phyloP scores from a whole-genome alignment of 64 coral and sea anemone genomes.

The Pachyseris speciosa region DNA sequence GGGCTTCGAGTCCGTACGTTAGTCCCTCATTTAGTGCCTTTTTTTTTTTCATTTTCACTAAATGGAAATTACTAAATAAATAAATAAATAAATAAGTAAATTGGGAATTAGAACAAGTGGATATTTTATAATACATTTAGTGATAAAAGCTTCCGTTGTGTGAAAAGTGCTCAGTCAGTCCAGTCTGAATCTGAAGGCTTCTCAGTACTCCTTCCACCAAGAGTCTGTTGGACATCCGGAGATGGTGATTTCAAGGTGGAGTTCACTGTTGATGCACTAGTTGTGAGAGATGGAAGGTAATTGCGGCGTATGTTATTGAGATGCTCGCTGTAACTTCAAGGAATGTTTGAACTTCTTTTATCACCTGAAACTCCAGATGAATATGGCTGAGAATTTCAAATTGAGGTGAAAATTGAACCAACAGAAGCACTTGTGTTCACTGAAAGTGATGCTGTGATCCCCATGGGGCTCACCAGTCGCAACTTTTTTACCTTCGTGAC shows the following conservation, averaged over 20 bases:
- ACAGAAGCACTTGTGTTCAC: background rate
- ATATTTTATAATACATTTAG: too few relatives aligned
- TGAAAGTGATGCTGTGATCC: background rate
- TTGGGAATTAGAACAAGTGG: too few relatives aligned
- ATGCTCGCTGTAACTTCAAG: constrained; percentile 40
- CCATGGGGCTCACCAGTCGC: background rate
- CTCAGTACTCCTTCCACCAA: background rate
- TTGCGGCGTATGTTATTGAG: constrained; percentile 28
- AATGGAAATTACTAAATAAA: too few relatives aligned
- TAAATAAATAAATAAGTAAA: too few relatives aligned
- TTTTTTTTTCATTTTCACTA: too few relatives aligned
- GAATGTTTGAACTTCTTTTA: background rate
- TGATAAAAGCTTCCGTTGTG: too few relatives aligned
- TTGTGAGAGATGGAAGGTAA: background rate
- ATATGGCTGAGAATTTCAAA: background rate
- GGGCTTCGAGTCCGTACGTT: too few relatives aligned
- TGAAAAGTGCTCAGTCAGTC: background rate
- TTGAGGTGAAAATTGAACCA: background rate
- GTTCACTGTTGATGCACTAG: constrained; percentile 2
- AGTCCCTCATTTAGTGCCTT: too few relatives aligned
- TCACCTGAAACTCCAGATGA: background rate
- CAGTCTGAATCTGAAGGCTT: background rate
- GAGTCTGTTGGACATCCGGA: background rate
- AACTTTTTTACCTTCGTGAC: background rate
- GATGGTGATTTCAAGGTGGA: background rate